phyloP scores from a whole-genome alignment of 2,797 vertebrate genomes.

The Siniperca obscura region DNA sequence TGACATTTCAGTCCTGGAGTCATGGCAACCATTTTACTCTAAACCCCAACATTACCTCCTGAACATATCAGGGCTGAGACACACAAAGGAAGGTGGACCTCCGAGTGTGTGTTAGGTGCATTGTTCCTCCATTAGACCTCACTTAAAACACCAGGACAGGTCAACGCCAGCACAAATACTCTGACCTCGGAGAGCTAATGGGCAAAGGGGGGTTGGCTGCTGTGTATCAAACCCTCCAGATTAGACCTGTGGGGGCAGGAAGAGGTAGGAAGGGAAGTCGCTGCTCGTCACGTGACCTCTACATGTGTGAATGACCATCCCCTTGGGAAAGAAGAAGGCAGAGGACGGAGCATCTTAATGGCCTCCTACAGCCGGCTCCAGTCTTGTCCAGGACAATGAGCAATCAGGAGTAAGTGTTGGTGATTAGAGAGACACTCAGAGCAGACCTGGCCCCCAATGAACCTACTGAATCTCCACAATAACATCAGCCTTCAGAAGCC shows the following conservation, averaged over 20 bases:
- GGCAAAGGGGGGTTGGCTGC: not conserved
- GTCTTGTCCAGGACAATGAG: slow-evolving; percentile 73
- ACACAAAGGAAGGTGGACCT: slow-evolving; percentile 37
- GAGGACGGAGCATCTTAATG: slow-evolving; percentile 63
- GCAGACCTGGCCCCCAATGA: slow-evolving; percentile 36
- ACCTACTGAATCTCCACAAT: slow-evolving; percentile 45
- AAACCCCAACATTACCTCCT: slow-evolving; percentile 44
- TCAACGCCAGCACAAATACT: slow-evolving; percentile 46
- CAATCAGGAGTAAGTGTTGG: slow-evolving; percentile 75
- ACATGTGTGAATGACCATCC: slow-evolving; percentile 36
- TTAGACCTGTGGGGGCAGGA: slow-evolving; percentile 40
- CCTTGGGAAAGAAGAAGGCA: slow-evolving; percentile 41
- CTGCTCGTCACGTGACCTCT: slow-evolving; percentile 74
- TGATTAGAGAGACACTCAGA: slow-evolving; percentile 73
- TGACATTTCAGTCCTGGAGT: slow-evolving; percentile 44
- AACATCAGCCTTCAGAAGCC: slow-evolving; percentile 30
- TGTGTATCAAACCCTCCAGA: slow-evolving; percentile 42
- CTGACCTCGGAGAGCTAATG: slow-evolving; percentile 49
- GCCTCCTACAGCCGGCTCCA: slow-evolving; percentile 62
- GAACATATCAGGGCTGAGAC: slow-evolving; percentile 32
- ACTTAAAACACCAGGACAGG: slow-evolving; percentile 21
- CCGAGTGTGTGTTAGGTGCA: slow-evolving; percentile 8
- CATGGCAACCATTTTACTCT: slow-evolving; percentile 61
- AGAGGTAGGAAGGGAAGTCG: slow-evolving; percentile 30
- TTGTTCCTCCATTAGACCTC: slow-evolving; percentile 31